A percentile compares a stretch with the other conserved stretches of the same genome.
phyloP scores from a whole-genome alignment of 2,888 invertebrate genomes.

The Epinotia ramella region DNA sequence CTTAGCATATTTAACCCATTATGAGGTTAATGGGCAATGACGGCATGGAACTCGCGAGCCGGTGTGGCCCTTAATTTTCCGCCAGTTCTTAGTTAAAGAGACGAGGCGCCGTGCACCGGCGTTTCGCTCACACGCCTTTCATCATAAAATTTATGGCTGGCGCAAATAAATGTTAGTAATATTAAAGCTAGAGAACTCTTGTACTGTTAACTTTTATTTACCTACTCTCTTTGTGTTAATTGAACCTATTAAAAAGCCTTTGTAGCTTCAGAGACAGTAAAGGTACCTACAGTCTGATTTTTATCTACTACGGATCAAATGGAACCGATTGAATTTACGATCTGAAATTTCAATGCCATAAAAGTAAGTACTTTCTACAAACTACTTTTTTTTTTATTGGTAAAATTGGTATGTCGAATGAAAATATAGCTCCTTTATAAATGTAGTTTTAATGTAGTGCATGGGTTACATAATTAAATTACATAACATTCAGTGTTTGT shows the following conservation, averaged over 20 bases:
- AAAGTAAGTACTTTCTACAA: neutral
- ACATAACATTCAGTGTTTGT: neutral
- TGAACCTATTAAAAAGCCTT: neutral
- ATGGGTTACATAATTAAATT: neutral
- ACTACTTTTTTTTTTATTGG: neutral
- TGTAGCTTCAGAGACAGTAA: neutral
- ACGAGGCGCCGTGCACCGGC: conserved; percentile 57
- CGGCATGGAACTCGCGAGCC: conserved; percentile 60
- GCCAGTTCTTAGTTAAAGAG: conserved; percentile 68
- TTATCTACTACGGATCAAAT: neutral
- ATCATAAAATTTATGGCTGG: conserved; percentile 53
- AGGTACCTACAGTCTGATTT: neutral
- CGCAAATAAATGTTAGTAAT: conserved; percentile 48
- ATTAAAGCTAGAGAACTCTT: neutral
- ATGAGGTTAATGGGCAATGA: conserved; percentile 79
- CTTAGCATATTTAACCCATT: conserved; percentile 81
- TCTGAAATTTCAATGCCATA: neutral
- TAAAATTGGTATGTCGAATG: neutral
- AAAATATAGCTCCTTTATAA: neutral
- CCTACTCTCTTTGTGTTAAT: neutral
- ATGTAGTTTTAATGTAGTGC: no score
- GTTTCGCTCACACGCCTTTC: conserved; percentile 52
- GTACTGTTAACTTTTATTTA: neutral
- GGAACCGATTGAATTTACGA: neutral
- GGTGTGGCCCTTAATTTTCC: conserved; percentile 67